These are phyloP conservation scores for Pseudomyrmex flavicornis DNA, from an alignment of 1,140 invertebrate genomes.

Conservation along the genomic window DNA sequence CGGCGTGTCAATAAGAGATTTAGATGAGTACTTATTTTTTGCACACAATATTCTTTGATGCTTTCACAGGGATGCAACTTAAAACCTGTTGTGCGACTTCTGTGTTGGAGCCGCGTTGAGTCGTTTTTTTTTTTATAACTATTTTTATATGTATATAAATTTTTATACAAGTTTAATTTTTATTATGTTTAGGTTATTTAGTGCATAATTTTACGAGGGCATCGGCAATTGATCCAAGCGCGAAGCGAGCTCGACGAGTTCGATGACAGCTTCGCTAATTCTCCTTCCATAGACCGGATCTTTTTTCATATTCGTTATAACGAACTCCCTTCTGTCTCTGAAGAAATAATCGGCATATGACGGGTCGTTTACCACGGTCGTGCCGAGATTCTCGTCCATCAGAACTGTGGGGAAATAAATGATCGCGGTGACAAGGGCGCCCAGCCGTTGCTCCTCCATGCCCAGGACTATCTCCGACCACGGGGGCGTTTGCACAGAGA, in stretches of 20 bases:
- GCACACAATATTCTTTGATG: too few species aligned
- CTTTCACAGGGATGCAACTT: too few species aligned
- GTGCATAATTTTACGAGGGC: conserved; percentile 52
- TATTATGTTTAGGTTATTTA: background rate
- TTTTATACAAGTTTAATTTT: too few species aligned
- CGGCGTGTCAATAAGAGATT: background rate
- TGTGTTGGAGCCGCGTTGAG: too few species aligned
- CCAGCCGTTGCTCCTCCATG: conserved; percentile 79
- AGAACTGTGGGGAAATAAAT: conserved; percentile 78
- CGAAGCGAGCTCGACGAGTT: conserved; percentile 77
- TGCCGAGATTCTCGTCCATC: conserved; percentile 73
- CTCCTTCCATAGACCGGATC: conserved; percentile 73
- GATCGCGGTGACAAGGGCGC: conserved; percentile 74
- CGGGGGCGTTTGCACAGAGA: conserved; percentile 60
- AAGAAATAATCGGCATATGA: conserved; percentile 75
- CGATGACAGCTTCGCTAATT: conserved; percentile 74
- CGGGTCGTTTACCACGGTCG: conserved; percentile 68
- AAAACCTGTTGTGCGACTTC: too few species aligned
- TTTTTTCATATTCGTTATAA: conserved; percentile 71
- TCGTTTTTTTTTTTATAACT: too few species aligned
- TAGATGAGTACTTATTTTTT: background rate
- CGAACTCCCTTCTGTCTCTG: conserved; percentile 67
- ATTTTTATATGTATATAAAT: too few species aligned
- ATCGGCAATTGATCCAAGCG: conserved; percentile 69
- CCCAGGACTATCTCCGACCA: conserved; percentile 77